Evolutionary conservation across 1,140 invertebrate genomes (phyloP), one percentile per base, ranked within the genome.

Genomic region (Drosophila bifasciata): DNA sequence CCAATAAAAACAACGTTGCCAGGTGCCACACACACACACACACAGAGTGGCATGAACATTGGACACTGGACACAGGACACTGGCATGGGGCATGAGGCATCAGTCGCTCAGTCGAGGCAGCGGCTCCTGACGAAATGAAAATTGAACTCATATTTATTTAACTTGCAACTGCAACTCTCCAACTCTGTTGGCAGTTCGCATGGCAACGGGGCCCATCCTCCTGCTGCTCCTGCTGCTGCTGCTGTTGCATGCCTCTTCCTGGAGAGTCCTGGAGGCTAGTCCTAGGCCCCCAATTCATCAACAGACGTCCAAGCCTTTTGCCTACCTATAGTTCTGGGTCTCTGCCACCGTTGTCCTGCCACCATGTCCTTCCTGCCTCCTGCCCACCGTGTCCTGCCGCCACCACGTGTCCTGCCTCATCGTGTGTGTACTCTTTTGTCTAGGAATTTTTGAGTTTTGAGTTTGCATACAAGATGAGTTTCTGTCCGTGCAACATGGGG

Each of bases 71-170:
- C 32, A 17, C 6, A 16, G 23, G 11, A 39, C 11, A 3, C 41
- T 39, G 6, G 23, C 2, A 28, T 28, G 28, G 28, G 9, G 21
- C 8, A 9, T 46, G 13, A 28, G 25, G 25, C 25, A 28, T 28
- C 2, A 8, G 28, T 28, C 28, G 28, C 0, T 8, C 0, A 8
- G 8, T 8, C 8, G 25, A 28, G 28, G 25, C 21, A 11, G 1
- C 45, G 25, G 16, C 6, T 17, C 28, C 28, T 74, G 55, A 48
- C 59, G 59, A 80, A 80, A 86, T 86, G 83, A 88, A 86, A 86
- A 86, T 86, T 86, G 83, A 86, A 86, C 83, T 86, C 83, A 88
- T 88, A 88, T 88, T 88, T 86, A 86, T 88, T 88, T 88, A 86
- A 86, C 74, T 88, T 73, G 55, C 49, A 49, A 63, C 57, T 60